A percentile compares a stretch with the other conserved stretches of the same genome.
These are phyloP conservation scores for Campodea augens DNA, from an alignment of 1,140 invertebrate species.

Conservation along the genomic window DNA sequence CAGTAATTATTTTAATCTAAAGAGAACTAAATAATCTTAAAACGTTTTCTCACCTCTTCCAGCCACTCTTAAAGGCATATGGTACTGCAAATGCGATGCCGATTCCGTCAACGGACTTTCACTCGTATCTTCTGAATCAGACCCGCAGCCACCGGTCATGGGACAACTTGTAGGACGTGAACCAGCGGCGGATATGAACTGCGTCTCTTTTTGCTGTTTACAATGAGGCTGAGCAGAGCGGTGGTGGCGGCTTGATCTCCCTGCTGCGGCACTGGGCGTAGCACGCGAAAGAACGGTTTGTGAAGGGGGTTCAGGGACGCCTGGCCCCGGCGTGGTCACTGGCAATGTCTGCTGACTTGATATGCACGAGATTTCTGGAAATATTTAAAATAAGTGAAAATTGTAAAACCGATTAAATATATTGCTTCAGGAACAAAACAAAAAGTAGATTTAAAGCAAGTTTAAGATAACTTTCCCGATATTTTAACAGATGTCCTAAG, in stretches of 20 bases:
- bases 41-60: too few species aligned
- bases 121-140: conserved; percentile 3
- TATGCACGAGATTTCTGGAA: conserved; percentile 23
- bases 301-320: neutral
- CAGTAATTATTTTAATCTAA: too few species aligned
- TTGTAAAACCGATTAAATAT: too few species aligned
- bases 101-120: neutral
- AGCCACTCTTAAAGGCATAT: neutral
- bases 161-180: conserved; percentile 17
- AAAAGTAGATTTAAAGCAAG: too few species aligned
- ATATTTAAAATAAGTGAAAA: too few species aligned
- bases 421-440: too few species aligned
- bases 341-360: conserved; percentile 24
- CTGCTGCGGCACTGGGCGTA: conserved; percentile 1
- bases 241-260: neutral
- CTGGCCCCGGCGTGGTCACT: conserved; percentile 10
- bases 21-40: too few species aligned
- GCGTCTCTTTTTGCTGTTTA: conserved; percentile 7
- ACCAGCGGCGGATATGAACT: conserved; percentile 9
- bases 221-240: conserved; percentile 5
- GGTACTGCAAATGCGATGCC: neutral
- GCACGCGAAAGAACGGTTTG: neutral
- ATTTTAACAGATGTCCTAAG: too few species aligned
- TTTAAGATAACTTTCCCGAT: too few species aligned
- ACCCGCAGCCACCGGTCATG: conserved; percentile 4